Conservation (phyloP, 2,797 vertebrate species). For the Sebastes kiyomatsui region DNA sequence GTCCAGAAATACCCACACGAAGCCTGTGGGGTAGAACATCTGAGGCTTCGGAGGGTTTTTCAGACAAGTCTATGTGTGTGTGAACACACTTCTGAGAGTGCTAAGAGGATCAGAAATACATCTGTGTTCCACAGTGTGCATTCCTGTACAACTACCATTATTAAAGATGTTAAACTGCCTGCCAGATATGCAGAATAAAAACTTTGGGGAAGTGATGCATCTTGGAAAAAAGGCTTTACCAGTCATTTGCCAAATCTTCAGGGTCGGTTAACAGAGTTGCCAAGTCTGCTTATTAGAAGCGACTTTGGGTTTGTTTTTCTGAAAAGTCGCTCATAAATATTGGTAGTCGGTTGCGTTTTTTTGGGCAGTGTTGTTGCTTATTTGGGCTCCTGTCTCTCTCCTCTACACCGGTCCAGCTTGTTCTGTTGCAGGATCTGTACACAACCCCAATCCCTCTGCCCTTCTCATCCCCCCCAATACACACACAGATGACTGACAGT, state of each 20-base stretch:
- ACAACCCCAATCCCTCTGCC: too few species aligned
- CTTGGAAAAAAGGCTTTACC: background rate
- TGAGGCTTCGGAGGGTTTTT: slow-evolving; percentile 19
- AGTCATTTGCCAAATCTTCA: background rate
- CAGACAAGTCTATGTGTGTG: slow-evolving; percentile 17
- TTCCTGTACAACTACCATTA: background rate
- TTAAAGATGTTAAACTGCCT: background rate
- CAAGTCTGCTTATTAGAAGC: too few species aligned
- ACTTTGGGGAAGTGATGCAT: background rate
- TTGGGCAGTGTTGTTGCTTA: too few species aligned
- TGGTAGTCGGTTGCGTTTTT: too few species aligned
- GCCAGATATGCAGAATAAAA: background rate
- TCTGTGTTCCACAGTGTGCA: slow-evolving; percentile 1
- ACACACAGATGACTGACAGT: too few species aligned
- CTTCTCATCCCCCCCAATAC: too few species aligned
- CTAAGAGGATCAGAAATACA: slow-evolving; percentile 27
- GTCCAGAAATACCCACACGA: slow-evolving; percentile 53
- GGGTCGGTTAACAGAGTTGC: too few species aligned
- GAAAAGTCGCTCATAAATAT: too few species aligned
- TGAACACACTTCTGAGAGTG: slow-evolving; percentile 25
- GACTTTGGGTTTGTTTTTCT: too few species aligned
- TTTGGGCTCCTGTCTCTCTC: too few species aligned
- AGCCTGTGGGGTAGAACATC: slow-evolving; percentile 15
- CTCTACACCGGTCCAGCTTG: too few species aligned
- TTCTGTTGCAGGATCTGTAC: too few species aligned